Conservation (phyloP, 2,797 vertebrate species). For the Thalassophryne amazonica region DNA sequence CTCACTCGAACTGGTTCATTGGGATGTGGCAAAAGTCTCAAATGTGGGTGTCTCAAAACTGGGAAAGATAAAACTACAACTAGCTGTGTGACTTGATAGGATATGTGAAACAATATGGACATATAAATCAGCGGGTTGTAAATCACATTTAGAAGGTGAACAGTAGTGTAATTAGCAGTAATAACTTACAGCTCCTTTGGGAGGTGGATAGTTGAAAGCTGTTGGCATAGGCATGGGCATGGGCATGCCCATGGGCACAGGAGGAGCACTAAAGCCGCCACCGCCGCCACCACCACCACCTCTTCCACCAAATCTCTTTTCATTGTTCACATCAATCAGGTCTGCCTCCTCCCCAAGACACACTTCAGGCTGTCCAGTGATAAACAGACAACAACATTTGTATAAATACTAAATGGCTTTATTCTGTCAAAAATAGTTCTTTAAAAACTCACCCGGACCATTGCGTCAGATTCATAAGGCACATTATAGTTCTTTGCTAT, state of each 20-base stretch:
- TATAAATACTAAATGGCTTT: background rate
- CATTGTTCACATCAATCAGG: slow-evolving; percentile 88
- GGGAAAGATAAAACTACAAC: no score
- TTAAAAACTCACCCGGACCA: slow-evolving; percentile 87
- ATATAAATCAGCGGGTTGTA: no score
- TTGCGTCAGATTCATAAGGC: slow-evolving; percentile 93
- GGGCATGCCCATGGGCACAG: slow-evolving; percentile 67
- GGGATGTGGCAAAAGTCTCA: no score
- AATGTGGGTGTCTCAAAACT: no score
- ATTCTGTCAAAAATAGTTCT: background rate
- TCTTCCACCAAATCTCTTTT: slow-evolving; percentile 81
- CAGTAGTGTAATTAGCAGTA: background rate
- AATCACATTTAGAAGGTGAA: background rate
- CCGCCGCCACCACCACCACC: slow-evolving; percentile 75
- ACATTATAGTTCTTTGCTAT: slow-evolving; percentile 99
- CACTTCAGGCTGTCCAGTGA: slow-evolving; percentile 84
- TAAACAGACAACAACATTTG: no score
- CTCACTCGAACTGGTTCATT: no score
- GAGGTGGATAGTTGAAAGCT: slow-evolving; percentile 86
- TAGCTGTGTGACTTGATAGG: no score
- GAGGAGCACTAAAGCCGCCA: slow-evolving; percentile 75
- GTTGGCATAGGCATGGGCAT: slow-evolving; percentile 77
- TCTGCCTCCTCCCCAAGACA: slow-evolving; percentile 86
- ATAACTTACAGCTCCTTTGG: slow-evolving; percentile 87
- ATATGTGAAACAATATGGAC: no score